Conservation (phyloP, 2,888 invertebrate species). For the Augiades crinisus region DNA sequence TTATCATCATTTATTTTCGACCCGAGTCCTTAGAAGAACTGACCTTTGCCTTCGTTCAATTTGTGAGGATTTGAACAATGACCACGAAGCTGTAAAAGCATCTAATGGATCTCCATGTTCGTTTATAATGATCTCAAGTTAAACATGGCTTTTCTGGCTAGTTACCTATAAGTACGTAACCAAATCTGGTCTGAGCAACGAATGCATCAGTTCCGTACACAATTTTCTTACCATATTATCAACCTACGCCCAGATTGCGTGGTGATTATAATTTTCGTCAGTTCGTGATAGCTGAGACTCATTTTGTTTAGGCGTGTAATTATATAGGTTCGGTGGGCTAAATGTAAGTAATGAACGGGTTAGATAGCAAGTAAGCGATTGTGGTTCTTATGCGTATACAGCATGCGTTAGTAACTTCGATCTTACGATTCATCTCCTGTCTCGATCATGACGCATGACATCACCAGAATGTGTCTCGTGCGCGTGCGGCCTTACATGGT, state of each 20-base stretch:
- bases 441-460: constrained; percentile 53
- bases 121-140: too few species aligned
- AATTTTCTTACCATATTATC: constrained; percentile 59
- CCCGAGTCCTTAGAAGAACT: constrained; percentile 2
- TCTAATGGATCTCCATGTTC: not conserved
- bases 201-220: constrained; percentile 31
- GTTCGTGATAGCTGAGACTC: constrained; percentile 50
- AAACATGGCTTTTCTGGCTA: not conserved
- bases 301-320: constrained; percentile 61
- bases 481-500: constrained; percentile 66
- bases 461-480: constrained; percentile 65
- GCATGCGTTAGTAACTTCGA: constrained; percentile 2
- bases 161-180: too few species aligned
- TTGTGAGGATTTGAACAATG: constrained; percentile 19
- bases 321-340: constrained; percentile 39
- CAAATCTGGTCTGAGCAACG: not conserved
- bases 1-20: constrained; percentile 17
- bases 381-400: constrained; percentile 8
- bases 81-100: constrained; percentile 2
- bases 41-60: constrained; percentile 21
- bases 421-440: constrained; percentile 42
- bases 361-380: constrained; percentile 17
- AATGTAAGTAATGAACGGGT: constrained; percentile 17
- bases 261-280: constrained; percentile 69
- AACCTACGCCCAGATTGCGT: constrained; percentile 64